These are phyloP conservation scores for Theristus sp. DNA, from an alignment of 2,888 invertebrate species.

Conservation along the genomic window DNA sequence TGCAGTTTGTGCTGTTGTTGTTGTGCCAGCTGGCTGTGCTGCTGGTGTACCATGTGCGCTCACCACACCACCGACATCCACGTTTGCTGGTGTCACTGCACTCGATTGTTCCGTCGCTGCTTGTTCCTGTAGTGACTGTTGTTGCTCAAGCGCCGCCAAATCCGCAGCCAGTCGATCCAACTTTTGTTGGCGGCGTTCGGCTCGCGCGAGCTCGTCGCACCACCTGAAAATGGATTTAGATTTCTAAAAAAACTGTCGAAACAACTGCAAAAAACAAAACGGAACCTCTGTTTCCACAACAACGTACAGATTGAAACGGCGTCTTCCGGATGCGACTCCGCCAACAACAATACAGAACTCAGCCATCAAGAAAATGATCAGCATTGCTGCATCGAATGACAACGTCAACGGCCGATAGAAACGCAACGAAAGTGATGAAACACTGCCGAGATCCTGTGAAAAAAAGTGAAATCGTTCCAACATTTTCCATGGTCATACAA, in stretches of 20 bases:
- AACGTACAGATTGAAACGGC: background rate
- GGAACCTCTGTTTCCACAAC: no score
- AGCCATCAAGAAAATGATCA: conserved; percentile 20
- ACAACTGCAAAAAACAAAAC: background rate
- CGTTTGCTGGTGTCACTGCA: no score
- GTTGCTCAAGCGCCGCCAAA: no score
- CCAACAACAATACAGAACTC: conserved; percentile 19
- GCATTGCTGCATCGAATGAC: conserved; percentile 15
- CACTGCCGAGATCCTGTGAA: background rate
- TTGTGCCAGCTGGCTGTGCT: no score
- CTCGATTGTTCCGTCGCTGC: background rate
- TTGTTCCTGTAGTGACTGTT: background rate
- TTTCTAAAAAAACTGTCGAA: no score
- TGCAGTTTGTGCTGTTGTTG: no score
- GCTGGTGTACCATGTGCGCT: no score
- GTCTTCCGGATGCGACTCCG: conserved; percentile 14
- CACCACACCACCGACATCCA: no score
- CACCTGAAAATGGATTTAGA: no score
- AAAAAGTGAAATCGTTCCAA: background rate
- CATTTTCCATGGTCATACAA: no score
- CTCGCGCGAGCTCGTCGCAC: background rate
- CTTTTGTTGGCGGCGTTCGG: background rate
- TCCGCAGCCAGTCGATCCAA: background rate
- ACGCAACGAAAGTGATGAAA: conserved; percentile 4
- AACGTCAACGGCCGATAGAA: conserved; percentile 16